Base-by-base conservation (phyloP, 2,888 invertebrate genomes). In the Chrysodeixis includens region DNA sequence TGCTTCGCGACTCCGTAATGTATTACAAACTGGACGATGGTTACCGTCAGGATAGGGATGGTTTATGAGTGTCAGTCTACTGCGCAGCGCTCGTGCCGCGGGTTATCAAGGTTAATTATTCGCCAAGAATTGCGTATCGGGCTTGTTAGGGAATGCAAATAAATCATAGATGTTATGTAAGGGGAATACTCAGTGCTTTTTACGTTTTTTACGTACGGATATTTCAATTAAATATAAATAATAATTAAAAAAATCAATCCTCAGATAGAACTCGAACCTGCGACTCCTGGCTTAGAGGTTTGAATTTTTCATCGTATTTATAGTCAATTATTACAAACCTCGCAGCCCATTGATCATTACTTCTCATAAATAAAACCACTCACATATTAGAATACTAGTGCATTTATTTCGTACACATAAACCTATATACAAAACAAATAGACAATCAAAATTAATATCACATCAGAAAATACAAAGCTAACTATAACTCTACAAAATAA, bases 391-490 rank as follows among this genome's bases (percentile, higher is more conserved):
- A 63, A 62, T 76, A 66, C 56, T 66, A 69, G 49, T 68, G 22
- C 57, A 54, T 79, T 73, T 79, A 79, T 82, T 82, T 57, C 32
- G 56, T 66, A 76, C 62, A 79, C 61, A 57, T 26, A 65, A 40
- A 65, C 26, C 59, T 78, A 60, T 72, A 65, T 63, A 82, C 63
- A 74, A 79, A 75, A 82, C 66, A 73, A 71, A 62, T 62, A 70
- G 55, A 74, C 56, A 79, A 80, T 75, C 78, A 63, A 82, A 84
- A 86, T 85, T 87, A 88, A 88, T 88, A 88, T 88, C 88, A 88
- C 88, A 88, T 86, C 74, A 72, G 77, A 83, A 85, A 84, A 83
- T 81, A 81, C 76, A 79, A 62, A 78, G 76, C 70, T 78, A 82
- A 76, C 40, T 49, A 75, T 71, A 78, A 74, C 66, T 62, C 71